phyloP scores from a whole-genome alignment of 1,140 invertebrate species.

The Metaphire vulgaris region DNA sequence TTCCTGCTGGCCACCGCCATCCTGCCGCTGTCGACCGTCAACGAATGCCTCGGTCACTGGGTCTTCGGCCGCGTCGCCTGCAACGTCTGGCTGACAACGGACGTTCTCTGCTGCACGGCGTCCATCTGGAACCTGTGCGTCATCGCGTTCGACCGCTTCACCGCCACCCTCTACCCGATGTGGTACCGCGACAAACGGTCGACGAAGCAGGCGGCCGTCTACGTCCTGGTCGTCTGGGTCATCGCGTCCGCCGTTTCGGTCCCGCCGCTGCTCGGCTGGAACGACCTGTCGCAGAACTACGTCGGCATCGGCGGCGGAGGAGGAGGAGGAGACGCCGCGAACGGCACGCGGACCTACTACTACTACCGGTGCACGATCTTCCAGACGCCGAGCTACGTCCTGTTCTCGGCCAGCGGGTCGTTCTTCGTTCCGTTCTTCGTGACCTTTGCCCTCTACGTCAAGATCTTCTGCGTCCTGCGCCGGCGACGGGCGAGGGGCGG shows the following conservation, averaged over 20 bases:
- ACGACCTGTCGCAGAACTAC: slow-evolving; percentile 42
- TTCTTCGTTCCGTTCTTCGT: slow-evolving; percentile 94
- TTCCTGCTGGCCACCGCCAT: slow-evolving; percentile 49
- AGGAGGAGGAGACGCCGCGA: neutral
- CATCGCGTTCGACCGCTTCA: slow-evolving; percentile 50
- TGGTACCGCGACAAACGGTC: slow-evolving; percentile 48
- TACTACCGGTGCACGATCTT: slow-evolving; percentile 47
- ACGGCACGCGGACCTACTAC: slow-evolving; percentile 23
- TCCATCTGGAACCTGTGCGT: slow-evolving; percentile 52
- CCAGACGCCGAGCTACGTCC: slow-evolving; percentile 71
- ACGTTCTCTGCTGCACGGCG: slow-evolving; percentile 51
- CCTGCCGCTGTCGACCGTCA: slow-evolving; percentile 46
- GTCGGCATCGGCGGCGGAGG: slow-evolving; percentile 21
- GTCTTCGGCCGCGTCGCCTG: slow-evolving; percentile 40
- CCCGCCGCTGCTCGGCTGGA: slow-evolving; percentile 7
- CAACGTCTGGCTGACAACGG: slow-evolving; percentile 32
- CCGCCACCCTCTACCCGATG: slow-evolving; percentile 51
- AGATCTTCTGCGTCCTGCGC: slow-evolving; percentile 71
- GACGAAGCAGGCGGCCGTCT: slow-evolving; percentile 40
- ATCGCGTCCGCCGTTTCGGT: slow-evolving; percentile 46
- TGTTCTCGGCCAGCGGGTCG: slow-evolving; percentile 87
- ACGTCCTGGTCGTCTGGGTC: slow-evolving; percentile 41
- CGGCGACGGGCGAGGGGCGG: neutral
- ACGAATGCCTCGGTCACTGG: slow-evolving; percentile 51
- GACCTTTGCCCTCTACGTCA: slow-evolving; percentile 93